Base-by-base conservation (phyloP, 2,797 vertebrate genomes). In the Nannoperca australis region DNA sequence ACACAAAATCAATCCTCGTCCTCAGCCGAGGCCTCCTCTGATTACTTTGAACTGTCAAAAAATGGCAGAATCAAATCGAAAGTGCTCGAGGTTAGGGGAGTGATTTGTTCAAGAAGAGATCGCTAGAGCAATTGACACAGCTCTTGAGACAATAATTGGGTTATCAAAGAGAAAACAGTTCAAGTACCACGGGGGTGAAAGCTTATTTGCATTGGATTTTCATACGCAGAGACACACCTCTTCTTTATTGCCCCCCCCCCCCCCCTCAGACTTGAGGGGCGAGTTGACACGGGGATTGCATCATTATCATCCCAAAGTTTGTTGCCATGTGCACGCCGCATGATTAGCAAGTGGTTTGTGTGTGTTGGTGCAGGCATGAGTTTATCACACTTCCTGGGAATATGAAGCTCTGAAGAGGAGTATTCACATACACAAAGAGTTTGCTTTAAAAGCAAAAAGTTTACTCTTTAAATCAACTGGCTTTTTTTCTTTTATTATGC, bases 131-230 rank as follows among this genome's bases (percentile, higher is more conserved):
- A 99, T 99, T 99, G 98, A 99, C 98, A 99, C 97, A 99, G 97
- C 97, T 99, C 98, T 99, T 97, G 97, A 99, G 97, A 99, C 98
- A 98, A 98, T 99, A 99, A 99, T 99, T 99, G 97, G 97, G 98
- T 99, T 99, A 99, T 99, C 98, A 99, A 99, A 99, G 98, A 98
- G 97, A 99, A 99, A 99, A 98, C 98, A 99, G 98, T 99, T 99
- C 97, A 97, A 99, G 98, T 98, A 99, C 97, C 97, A 97, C 97
- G 95, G 97, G 97, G 97, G 96, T 96, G 96, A 97, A 97, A 96
- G 94, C 97, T 96, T 97, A 99, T 99, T 99, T 99, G 98, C 98
- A 99, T 99, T 96, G 96, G 95, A 98, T 99, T 99, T 99, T 98
- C 97, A 98, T 98, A 97, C 93, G 93, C 93, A 92, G 94, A 95